A percentile compares a stretch with the other conserved stretches of the same genome.
phyloP scores from a whole-genome alignment of 2,888 invertebrate genomes.

The Stictocephala bisonia region DNA sequence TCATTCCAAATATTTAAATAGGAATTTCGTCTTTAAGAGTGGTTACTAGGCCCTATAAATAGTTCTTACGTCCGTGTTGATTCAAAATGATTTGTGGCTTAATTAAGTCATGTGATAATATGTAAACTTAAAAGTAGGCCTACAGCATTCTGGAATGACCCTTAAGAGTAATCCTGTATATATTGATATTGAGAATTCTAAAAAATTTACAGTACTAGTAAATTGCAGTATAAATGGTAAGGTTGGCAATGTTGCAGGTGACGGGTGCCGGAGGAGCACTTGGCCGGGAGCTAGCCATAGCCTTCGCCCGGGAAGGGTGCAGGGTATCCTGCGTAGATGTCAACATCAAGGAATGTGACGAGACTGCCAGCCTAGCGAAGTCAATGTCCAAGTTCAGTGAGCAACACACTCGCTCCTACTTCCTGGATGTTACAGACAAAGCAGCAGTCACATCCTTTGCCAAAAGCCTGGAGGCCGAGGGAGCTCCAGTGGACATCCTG shows the following conservation, averaged over 20 bases:
- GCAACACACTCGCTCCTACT: conserved; percentile 62
- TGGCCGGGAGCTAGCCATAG: conserved; percentile 65
- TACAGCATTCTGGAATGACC: no score
- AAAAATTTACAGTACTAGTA: no score
- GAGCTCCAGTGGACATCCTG: conserved; percentile 65
- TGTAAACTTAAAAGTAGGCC: no score
- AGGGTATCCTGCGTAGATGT: conserved; percentile 58
- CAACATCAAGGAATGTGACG: conserved; percentile 51
- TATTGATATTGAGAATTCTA: no score
- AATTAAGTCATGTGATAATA: no score
- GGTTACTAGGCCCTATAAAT: no score
- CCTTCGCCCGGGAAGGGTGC: conserved; percentile 64
- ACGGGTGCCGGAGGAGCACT: conserved; percentile 67
- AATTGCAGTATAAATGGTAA: no score
- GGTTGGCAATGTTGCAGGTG: conserved; percentile 64
- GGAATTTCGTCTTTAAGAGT: no score
- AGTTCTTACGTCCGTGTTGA: no score
- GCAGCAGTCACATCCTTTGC: conserved; percentile 44
- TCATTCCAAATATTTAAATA: no score
- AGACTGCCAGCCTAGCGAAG: conserved; percentile 58
- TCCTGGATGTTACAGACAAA: conserved; percentile 60
- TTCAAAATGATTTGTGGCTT: no score
- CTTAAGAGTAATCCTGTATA: no score
- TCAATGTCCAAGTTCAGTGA: conserved; percentile 60
- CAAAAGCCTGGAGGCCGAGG: conserved; percentile 32